Evolutionary conservation across 2,797 vertebrate genomes (phyloP).

Genomic region (Iguana delicatissima): DNA sequence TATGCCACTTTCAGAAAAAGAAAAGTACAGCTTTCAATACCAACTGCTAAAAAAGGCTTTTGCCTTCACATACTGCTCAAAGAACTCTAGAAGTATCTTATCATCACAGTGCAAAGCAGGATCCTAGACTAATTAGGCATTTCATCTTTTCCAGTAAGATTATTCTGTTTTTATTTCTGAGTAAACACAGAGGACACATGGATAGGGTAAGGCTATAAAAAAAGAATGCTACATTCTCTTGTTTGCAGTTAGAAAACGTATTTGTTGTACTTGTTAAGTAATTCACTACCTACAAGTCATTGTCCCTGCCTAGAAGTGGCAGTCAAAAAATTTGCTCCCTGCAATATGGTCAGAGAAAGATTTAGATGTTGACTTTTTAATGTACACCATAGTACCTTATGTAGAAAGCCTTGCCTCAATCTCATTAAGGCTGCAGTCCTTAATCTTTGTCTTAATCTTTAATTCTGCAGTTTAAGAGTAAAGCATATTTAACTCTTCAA

Average conservation of each 20-base stretch:
- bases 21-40: too few species aligned
- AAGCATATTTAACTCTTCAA: not conserved
- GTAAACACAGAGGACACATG: not conserved
- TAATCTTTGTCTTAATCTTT: conserved; percentile 3
- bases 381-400: not conserved
- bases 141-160: not conserved
- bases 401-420: not conserved
- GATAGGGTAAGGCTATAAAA: not conserved
- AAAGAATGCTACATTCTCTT: not conserved
- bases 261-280: not conserved
- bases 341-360: not conserved
- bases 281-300: not conserved
- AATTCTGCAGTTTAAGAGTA: not conserved
- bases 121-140: not conserved
- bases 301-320: not conserved
- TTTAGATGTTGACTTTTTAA: not conserved
- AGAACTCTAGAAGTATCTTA: too few species aligned
- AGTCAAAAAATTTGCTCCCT: not conserved
- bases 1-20: too few species aligned
- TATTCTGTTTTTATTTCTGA: not conserved
- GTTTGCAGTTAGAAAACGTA: not conserved
- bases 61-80: not conserved
- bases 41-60: not conserved
- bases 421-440: not conserved
- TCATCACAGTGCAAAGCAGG: too few species aligned